A percentile compares a stretch with the other conserved stretches of the same genome.
Evolutionary conservation across 2,888 invertebrate genomes (phyloP).

Genomic region (Acheta domesticus): DNA sequence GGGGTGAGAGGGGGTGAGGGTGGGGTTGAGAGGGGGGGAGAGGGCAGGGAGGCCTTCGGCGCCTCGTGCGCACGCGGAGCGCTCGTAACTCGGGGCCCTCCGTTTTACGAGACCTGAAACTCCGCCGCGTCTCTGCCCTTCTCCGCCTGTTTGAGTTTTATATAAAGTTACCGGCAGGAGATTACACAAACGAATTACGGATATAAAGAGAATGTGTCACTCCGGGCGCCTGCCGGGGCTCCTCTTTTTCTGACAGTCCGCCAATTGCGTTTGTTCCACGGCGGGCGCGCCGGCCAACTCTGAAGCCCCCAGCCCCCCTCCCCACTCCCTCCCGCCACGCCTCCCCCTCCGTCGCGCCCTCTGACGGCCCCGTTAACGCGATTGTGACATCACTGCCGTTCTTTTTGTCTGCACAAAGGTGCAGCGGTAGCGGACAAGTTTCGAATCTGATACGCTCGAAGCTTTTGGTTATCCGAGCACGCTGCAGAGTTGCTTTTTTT

Average conservation of each 20-base stretch:
- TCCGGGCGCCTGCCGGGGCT: not conserved
- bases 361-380: not conserved
- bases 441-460: too few species aligned
- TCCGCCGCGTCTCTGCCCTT: not conserved
- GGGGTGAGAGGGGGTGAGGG: not conserved
- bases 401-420: not conserved
- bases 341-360: not conserved
- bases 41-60: not conserved
- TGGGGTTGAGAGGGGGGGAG: too few species aligned
- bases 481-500: too few species aligned
- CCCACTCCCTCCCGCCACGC: too few species aligned
- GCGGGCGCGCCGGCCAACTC: not conserved
- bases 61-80: not conserved
- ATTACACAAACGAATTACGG: slow-evolving; percentile 18
- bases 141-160: slow-evolving; percentile 1
- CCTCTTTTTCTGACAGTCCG: slow-evolving; percentile 5
- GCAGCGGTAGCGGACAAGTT: not conserved
- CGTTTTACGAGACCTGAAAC: slow-evolving; percentile 18
- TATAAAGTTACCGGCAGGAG: slow-evolving; percentile 7
- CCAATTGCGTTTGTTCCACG: not conserved
- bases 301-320: too few species aligned
- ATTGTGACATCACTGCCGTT: not conserved
- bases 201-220: slow-evolving; percentile 18
- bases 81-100: not conserved
- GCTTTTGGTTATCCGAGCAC: too few species aligned